Conservation (phyloP, 1,140 invertebrate genomes). For the Trichonephila clavipes region DNA sequence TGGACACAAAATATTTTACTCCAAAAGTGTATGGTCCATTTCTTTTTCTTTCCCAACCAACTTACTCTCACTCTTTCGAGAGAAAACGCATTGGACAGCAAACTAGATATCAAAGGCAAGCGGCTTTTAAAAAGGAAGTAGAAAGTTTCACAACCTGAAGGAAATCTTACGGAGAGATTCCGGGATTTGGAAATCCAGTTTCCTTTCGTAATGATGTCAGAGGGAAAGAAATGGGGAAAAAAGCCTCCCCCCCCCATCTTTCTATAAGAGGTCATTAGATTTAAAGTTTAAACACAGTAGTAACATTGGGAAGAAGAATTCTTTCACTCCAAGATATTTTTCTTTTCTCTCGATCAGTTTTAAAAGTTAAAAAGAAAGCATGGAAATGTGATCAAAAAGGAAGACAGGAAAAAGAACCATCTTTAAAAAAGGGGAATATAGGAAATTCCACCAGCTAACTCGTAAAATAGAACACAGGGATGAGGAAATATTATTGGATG, state of each 20-base stretch:
- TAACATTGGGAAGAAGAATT: not conserved
- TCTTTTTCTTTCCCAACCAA: too few species aligned
- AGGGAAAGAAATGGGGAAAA: not conserved
- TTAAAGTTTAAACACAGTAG: constrained; percentile 34
- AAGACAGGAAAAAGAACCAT: not conserved
- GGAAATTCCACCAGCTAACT: too few species aligned
- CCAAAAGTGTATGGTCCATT: too few species aligned
- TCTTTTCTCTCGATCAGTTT: not conserved
- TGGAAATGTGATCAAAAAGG: not conserved
- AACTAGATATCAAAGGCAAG: not conserved
- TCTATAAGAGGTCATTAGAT: not conserved
- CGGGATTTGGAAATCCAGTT: not conserved
- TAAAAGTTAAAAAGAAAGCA: not conserved
- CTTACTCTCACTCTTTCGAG: not conserved
- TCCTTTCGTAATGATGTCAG: not conserved
- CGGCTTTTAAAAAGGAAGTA: not conserved
- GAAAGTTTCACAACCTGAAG: constrained; percentile 4
- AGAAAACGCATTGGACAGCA: not conserved
- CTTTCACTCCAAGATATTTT: not conserved
- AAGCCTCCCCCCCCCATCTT: not conserved
- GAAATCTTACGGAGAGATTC: not conserved
- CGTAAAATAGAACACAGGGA: too few species aligned
- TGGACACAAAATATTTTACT: too few species aligned
- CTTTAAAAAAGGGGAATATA: not conserved
- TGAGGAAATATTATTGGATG: not conserved